Percentiles rank a stretch among this genome's conserved stretches.
phyloP scores from a whole-genome alignment of 2,888 invertebrate genomes.

The Julus scandinavius region DNA sequence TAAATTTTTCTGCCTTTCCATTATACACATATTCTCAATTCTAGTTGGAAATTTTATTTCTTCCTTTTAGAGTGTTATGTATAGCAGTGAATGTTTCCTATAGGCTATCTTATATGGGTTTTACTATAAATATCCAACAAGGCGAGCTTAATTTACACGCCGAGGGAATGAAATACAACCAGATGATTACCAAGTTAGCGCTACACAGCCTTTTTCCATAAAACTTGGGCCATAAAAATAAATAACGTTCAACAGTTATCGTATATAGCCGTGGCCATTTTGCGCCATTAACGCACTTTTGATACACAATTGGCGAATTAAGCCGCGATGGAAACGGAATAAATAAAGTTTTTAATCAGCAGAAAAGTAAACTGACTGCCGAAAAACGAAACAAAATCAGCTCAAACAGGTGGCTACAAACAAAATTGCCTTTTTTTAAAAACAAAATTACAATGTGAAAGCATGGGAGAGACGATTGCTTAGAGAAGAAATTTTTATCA shows the following conservation, averaged over 20 bases:
- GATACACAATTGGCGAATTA: conserved; percentile 30
- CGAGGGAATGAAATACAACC: conserved; percentile 26
- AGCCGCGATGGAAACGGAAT: background rate
- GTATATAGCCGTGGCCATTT: conserved; percentile 35
- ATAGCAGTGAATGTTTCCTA: background rate
- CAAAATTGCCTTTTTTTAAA: background rate
- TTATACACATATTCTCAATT: conserved; percentile 50
- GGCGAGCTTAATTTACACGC: conserved; percentile 40
- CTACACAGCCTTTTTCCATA: conserved; percentile 38
- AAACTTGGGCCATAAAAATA: conserved; percentile 43
- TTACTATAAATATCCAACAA: background rate
- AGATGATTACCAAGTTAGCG: conserved; percentile 37
- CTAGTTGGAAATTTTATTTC: conserved; percentile 51
- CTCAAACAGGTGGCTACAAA: background rate
- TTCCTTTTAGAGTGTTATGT: conserved; percentile 44
- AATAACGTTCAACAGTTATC: conserved; percentile 28
- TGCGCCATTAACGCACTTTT: conserved; percentile 42
- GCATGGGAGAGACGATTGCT: too few species aligned
- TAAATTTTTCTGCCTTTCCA: conserved; percentile 50
- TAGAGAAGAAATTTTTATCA: too few species aligned
- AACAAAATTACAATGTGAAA: too few species aligned
- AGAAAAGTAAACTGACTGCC: background rate
- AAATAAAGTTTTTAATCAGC: conserved; percentile 36
- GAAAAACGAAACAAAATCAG: background rate
- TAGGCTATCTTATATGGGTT: background rate